Conservation (phyloP, 2,888 invertebrate genomes). For the Hartigia nigra region DNA sequence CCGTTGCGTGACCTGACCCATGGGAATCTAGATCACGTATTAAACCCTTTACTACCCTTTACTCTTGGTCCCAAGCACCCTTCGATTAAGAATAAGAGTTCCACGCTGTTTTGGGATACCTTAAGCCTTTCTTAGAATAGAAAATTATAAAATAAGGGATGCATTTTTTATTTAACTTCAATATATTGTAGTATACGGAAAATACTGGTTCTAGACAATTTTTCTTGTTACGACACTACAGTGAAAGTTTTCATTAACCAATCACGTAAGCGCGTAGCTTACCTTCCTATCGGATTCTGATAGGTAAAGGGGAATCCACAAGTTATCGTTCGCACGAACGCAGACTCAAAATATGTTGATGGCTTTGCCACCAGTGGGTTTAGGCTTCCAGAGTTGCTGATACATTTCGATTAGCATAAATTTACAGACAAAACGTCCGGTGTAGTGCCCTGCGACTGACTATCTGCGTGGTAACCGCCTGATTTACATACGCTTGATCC, state of each 20-base stretch:
- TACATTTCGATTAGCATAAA: slow-evolving; percentile 65
- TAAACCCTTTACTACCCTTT: neutral
- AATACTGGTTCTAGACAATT: neutral
- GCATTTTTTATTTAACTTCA: neutral
- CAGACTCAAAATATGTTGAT: slow-evolving; percentile 24
- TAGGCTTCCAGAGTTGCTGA: slow-evolving; percentile 56
- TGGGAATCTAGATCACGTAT: slow-evolving; percentile 20
- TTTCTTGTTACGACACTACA: neutral
- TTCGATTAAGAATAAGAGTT: neutral
- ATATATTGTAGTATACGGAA: neutral
- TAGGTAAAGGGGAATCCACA: neutral
- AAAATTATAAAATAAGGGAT: neutral
- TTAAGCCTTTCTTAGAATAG: neutral
- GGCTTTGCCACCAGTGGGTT: slow-evolving; percentile 41
- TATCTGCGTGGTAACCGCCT: slow-evolving; percentile 60
- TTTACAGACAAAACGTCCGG: slow-evolving; percentile 63
- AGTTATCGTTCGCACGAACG: slow-evolving; percentile 1
- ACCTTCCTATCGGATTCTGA: neutral
- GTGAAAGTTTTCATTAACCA: neutral
- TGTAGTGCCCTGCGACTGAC: slow-evolving; percentile 49
- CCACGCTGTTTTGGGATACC: neutral
- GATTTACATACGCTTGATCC: slow-evolving; percentile 63
- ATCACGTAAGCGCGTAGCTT: neutral
- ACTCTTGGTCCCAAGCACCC: neutral
- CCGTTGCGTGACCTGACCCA: slow-evolving; percentile 2